These are phyloP conservation scores for Eremophila alpestris DNA, from an alignment of 2,797 vertebrate genomes.

Conservation along the genomic window DNA sequence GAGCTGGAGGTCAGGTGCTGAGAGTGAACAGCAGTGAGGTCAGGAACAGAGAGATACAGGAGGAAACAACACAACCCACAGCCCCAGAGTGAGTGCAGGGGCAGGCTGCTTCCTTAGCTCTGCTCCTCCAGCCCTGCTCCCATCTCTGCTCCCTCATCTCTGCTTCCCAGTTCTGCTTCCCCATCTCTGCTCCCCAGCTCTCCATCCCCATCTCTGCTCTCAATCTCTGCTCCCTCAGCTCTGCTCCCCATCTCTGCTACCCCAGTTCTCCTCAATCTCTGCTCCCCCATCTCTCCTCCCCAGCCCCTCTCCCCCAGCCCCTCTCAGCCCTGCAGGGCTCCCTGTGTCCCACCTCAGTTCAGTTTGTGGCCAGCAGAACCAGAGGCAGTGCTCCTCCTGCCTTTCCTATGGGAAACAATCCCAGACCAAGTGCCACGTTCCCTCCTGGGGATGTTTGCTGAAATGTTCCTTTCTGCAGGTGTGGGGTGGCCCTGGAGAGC, in stretches of 20 bases:
- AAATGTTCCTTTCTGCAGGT: neutral
- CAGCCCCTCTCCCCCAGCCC: too few species aligned
- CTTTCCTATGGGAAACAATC: neutral
- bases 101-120: neutral
- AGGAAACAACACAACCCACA: neutral
- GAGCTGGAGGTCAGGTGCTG: too few species aligned
- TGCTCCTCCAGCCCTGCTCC: neutral
- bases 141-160: too few species aligned
- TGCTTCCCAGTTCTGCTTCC: too few species aligned
- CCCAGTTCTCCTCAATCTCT: too few species aligned
- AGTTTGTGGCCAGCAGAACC: accelerated
- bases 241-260: too few species aligned
- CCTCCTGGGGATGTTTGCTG: neutral
- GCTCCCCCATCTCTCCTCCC: too few species aligned
- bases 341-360: accelerated
- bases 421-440: accelerated
- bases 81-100: accelerated
- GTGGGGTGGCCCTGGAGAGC: neutral
- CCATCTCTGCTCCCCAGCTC: too few species aligned
- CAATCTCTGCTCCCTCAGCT: too few species aligned
- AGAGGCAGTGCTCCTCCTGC: neutral
- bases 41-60: neutral
- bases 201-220: too few species aligned
- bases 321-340: neutral
- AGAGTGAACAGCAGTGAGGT: too few species aligned